Evolutionary conservation across 2,888 invertebrate species (phyloP), one percentile per base, ranked within the genome.

Genomic region (Gryllus longicercus): DNA sequence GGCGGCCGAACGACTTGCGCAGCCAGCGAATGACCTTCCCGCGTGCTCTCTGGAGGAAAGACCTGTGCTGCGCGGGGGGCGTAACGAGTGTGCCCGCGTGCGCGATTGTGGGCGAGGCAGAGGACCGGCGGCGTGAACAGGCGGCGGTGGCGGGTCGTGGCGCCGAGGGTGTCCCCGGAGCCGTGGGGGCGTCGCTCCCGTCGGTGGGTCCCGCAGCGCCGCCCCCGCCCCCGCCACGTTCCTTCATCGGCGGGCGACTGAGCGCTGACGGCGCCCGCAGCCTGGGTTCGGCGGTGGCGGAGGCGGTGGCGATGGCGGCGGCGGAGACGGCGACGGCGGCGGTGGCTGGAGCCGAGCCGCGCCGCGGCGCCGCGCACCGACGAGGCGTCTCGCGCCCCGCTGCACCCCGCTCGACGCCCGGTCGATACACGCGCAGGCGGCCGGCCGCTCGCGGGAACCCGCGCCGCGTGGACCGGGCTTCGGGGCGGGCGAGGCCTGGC

Each of bases 21-120:
- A 89, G 85, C 89, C 89, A 89, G 83, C 85, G 86, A 81, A 87
- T 84, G 81, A 88, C 86, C 85, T 88, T 88, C 82, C 87, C 87
- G 82, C 88, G 86, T 77, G 88, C 88, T 83, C 87, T 87, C 82
- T 87, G 88, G 81, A 88, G 85, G 84, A 88, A 86, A 82, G 88
- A 87, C 84, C 86, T 87, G 75, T 51, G 74, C 75, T 74, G 63
- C 75, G 50, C 18, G 76, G 76, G 50, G 50, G 12, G 18, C 50
- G 38, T 38, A 5, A 38, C 38, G 38, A 38, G 38, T 38, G 38
- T 38, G 38, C 4, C 38, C 38, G 14, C 49, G 77, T 38, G 49
- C 18, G 16, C 49, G 77, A n/a, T 21, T 16, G 49, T n/a, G 4
- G 77, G 50, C 16, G 78, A 75, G 51, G 63, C 75, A 49, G 49